Evolutionary conservation across 2,797 vertebrate genomes (phyloP), one percentile per base, ranked within the genome.

Genomic region (Muraenolepis orangiensis): DNA sequence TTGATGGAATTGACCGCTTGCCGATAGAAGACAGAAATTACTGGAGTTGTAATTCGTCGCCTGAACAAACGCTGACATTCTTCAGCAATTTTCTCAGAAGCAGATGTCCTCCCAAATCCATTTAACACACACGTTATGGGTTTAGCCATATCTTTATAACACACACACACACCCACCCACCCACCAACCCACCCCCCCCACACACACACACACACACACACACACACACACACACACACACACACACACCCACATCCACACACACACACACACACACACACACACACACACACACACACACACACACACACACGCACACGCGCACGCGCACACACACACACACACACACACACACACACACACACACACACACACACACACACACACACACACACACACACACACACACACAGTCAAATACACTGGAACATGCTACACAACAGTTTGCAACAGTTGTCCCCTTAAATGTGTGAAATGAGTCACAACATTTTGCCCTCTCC

Each of bases 81-180:
- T 28, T 69, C 57, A 57, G 42, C 4, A 2, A 57, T 61, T 75
- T 57, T 57, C 51, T 57, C 51, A 23, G 51, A 57, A n/a, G 20
- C 51, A n/a, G n/a, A 23, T 57, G 51, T 57, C 51, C n/a, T 57
- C 70, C 51, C 34, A 0, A 30, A 23, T 11, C 30, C 13, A 34
- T 76, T 57, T 76, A 76, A 68, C 42, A 79, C 66, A 66, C 73
- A 79, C 66, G 14, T 66, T 29, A 66, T 66, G 64, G 64, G 14
- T 29, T 66, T 28, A 80, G 31, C 57, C n/a, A 80, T 72, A 72
- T 70, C 46, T 18, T 51, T 14, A 74, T 74, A 30, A 67, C 42
- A 30, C 61, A 40, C 72, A 66, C 72, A 29, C 32, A 31, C 20
- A 12, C n/a, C n/a, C n/a, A n/a, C n/a, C n/a, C n/a, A n/a, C n/a